These are phyloP conservation scores for Chrysoperla carnea DNA, from an alignment of 1,140 invertebrate species.

Conservation along the genomic window DNA sequence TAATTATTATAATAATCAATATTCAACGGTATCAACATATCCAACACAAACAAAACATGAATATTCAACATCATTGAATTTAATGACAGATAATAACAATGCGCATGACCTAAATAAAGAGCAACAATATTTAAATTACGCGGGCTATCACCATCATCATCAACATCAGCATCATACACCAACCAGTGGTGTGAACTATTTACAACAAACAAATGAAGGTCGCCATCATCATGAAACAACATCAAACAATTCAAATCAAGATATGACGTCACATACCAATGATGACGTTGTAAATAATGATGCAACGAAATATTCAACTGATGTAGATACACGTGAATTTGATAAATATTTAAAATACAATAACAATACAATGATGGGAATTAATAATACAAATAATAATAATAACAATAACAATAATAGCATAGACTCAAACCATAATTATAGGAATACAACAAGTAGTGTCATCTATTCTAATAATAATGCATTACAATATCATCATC, in stretches of 20 bases:
- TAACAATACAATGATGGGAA: slow-evolving; percentile 11
- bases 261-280: slow-evolving; percentile 1
- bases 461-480: slow-evolving; percentile 9
- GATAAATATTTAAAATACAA: slow-evolving; percentile 48
- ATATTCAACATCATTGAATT: neutral
- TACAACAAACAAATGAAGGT: slow-evolving; percentile 5
- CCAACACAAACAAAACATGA: neutral
- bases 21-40: neutral
- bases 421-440: slow-evolving; percentile 36
- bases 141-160: too few species aligned
- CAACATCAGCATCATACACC: neutral
- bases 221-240: neutral
- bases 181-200: neutral
- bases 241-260: neutral
- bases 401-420: slow-evolving; percentile 20
- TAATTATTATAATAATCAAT: neutral
- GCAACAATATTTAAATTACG: neutral
- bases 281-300: neutral
- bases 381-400: neutral
- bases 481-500: slow-evolving; percentile 9
- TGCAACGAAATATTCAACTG: slow-evolving; percentile 10
- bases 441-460: slow-evolving; percentile 19
- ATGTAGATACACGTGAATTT: slow-evolving; percentile 39
- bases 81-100: neutral
- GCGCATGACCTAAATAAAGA: neutral